phyloP scores from a whole-genome alignment of 2,888 invertebrate genomes.

The Xanthorhoe designata region DNA sequence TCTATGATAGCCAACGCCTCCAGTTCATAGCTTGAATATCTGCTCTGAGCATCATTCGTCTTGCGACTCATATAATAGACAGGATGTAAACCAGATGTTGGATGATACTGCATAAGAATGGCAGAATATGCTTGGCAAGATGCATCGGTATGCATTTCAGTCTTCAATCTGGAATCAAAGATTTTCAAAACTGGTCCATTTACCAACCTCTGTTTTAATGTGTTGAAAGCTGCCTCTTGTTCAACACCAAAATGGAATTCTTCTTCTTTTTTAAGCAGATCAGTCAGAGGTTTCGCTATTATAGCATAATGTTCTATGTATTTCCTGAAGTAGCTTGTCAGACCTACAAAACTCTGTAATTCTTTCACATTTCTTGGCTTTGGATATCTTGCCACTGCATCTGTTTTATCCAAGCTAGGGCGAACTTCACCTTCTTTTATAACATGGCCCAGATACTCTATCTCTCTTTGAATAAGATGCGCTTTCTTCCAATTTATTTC shows the following conservation, averaged over 20 bases:
- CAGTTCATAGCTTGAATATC: conserved; percentile 47
- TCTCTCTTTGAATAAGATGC: background rate
- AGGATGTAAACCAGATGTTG: conserved; percentile 12
- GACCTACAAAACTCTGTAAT: conserved; percentile 40
- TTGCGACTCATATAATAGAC: conserved; percentile 18
- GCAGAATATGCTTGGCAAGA: conserved; percentile 13
- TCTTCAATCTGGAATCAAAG: no score
- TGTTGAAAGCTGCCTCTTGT: conserved; percentile 22
- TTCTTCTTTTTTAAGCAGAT: conserved; percentile 26
- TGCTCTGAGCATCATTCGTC: conserved; percentile 32
- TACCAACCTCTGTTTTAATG: conserved; percentile 33
- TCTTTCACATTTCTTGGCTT: conserved; percentile 39
- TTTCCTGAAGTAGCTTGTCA: conserved; percentile 42
- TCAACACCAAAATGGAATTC: conserved; percentile 32
- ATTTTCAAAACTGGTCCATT: no score
- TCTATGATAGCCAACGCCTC: conserved; percentile 46
- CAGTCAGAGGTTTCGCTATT: conserved; percentile 26
- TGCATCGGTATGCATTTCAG: no score
- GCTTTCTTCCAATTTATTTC: conserved; percentile 6
- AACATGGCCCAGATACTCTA: conserved; percentile 10
- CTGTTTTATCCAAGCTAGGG: conserved; percentile 37
- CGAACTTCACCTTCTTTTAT: conserved; percentile 32
- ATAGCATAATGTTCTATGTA: conserved; percentile 43
- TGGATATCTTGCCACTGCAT: conserved; percentile 41
- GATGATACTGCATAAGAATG: conserved; percentile 15